These are phyloP conservation scores for Chinchilla lanigera DNA, from an alignment of 2,113 vertebrate species.

Conservation along the genomic window DNA sequence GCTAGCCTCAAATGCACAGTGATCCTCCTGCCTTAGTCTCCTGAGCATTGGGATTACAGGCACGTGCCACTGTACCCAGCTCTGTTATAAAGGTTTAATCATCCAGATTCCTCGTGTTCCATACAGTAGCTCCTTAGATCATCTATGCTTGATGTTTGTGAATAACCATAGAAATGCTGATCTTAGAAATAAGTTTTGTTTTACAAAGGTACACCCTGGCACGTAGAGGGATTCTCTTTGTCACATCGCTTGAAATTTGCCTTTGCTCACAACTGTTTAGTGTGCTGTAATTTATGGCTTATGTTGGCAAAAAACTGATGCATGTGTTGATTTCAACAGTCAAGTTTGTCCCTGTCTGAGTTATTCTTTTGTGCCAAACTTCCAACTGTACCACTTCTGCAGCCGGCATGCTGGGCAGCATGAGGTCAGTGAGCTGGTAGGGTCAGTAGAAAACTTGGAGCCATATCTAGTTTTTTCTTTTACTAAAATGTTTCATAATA, in stretches of 20 bases:
- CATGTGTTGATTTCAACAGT: not conserved
- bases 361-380: not conserved
- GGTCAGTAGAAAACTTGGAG: not conserved
- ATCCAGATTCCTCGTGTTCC: not conserved
- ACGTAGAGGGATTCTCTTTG: not conserved
- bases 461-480: not conserved
- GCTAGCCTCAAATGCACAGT: not conserved
- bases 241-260: not conserved
- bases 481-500: not conserved
- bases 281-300: not conserved
- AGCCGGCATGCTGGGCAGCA: not conserved
- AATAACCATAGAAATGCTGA: not conserved
- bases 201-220: not conserved
- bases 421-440: accelerated
- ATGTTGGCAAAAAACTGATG: not conserved
- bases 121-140: not conserved
- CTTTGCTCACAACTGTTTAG: not conserved
- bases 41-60: not conserved
- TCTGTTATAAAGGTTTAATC: not conserved
- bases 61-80: not conserved
- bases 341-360: not conserved
- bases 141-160: not conserved
- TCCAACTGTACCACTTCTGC: not conserved
- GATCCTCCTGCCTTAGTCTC: not conserved
- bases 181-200: not conserved